Base-by-base conservation (phyloP, 2,113 vertebrate genomes). In the Naja naja region DNA sequence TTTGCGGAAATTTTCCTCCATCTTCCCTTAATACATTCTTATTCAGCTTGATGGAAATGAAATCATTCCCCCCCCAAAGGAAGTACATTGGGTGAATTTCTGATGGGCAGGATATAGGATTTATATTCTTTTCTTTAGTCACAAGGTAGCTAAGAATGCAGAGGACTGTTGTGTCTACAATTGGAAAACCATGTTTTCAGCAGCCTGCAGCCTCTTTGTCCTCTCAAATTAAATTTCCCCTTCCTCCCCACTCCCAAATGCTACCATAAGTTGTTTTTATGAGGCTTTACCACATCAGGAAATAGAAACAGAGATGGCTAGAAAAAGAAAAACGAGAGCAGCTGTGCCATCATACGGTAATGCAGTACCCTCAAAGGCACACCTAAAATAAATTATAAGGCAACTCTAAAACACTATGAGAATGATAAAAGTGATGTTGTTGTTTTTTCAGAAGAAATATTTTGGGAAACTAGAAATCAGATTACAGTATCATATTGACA, bases 241-340 rank as follows among this genome's bases (percentile, higher is more conserved):
- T 39, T 5, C 4, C 2, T 14, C 5, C 27, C 0, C 0, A 5
- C 5, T 12, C 20, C 54, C 2, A 39, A 20, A 81, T 22, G 3
- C 20, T 81, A 39, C 43, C 34, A 34, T 81, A 39, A 39, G 34
- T 39, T 39, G 2, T 34, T 74, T 34, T 81, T 39, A 81, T 81
- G 18, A 81, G 6, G 16, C 7, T 39, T 39, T 9, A 81, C n/a
- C 18, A 81, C 6, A 81, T 43, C 69, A 43, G 18, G 34, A 39
- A 81, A 81, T 6, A 81, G 69, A 81, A 81, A 39, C 69, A 81
- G 34, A 81, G 18, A 81, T 39, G 6, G 34, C 7, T 39, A 81
- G 34, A 39, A 81, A 81, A 81, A 39, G 69, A 81, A 39, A 81
- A 81, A 81, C 18, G 20, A 81, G 18, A 81, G 16, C 69, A 81